Base-by-base conservation (phyloP, 23 tunicate genomes). In the Clavelina lepadiformis region DNA sequence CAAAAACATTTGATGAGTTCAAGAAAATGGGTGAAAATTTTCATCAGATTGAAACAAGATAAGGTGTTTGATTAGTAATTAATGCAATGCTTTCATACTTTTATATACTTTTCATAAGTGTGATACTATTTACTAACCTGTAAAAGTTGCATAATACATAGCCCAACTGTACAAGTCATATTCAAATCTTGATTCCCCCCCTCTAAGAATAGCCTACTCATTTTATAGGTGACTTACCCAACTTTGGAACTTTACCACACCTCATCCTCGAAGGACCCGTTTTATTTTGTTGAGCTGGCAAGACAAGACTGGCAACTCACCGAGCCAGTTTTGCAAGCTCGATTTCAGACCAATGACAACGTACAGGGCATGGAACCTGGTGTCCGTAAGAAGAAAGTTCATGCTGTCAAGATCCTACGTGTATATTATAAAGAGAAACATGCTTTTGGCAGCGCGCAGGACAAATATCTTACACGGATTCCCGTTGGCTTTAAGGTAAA, bases 351-450 rank as follows among this genome's bases (percentile, higher is more conserved):
- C n/a, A 28, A 47, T 29, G 69, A 46, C 4, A 25, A 32, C 59
- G 20, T 61, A 15, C 20, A 28, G 2, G 50, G 47, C 4, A 58
- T 3, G 20, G 70, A 31, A 20, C 19, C 70, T 11, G 58, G 36
- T 31, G 30, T 33, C 65, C 22, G 26, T 51, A 78, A 78, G 36
- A 41, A 75, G 28, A 78, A 78, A 50, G 75, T 89, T 29, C 97
- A 89, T 55, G 35, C 84, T 33, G 59, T 89, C n/a, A 89, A 89
- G 53, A 56, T 89, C 1, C 35, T 80, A 45, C 64, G 67, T 28
- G 88, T 76, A 8, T 65, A 68, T 11, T 89, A 81, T 83, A 89
- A 89, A 36, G 97, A 89, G 58, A 89, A 81, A 53, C 56, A 75
- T 20, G 46, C 89, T 6, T 89, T 81, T 57, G 15, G 32, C 3